A percentile compares a stretch with the other conserved stretches of the same genome.
These are phyloP conservation scores for Zalophus californianus DNA, from an alignment of 2,797 vertebrate species.

Conservation along the genomic window DNA sequence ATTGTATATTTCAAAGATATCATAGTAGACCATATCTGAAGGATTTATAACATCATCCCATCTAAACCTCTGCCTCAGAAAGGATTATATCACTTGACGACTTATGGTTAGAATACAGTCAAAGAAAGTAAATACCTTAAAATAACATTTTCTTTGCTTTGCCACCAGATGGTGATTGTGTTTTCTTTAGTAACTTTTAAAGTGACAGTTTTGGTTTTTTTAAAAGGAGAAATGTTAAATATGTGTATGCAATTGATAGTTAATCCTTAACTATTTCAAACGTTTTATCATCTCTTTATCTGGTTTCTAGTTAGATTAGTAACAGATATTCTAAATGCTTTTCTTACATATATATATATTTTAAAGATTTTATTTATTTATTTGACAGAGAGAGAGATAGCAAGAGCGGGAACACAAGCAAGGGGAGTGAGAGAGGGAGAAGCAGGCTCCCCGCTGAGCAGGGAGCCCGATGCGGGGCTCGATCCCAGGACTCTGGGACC, in stretches of 20 bases:
- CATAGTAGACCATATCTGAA: neutral
- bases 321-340: neutral
- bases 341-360: neutral
- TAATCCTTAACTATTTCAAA: neutral
- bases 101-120: neutral
- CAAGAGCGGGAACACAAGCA: too few species aligned
- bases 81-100: neutral
- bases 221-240: constrained; percentile 5
- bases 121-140: constrained; percentile 18
- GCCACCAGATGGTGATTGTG: neutral
- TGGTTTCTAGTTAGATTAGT: neutral
- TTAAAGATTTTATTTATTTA: too few species aligned
- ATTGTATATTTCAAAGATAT: neutral
- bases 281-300: neutral
- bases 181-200: neutral
- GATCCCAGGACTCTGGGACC: too few species aligned
- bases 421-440: too few species aligned
- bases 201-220: neutral
- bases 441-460: too few species aligned
- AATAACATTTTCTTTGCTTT: neutral
- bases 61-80: neutral
- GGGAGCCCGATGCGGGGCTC: too few species aligned
- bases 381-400: too few species aligned
- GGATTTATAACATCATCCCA: neutral
- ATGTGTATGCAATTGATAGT: neutral